Percentiles rank a stretch among this genome's conserved stretches.
Conservation (phyloP, 2,113 vertebrate genomes). For the Zeus faber region DNA sequence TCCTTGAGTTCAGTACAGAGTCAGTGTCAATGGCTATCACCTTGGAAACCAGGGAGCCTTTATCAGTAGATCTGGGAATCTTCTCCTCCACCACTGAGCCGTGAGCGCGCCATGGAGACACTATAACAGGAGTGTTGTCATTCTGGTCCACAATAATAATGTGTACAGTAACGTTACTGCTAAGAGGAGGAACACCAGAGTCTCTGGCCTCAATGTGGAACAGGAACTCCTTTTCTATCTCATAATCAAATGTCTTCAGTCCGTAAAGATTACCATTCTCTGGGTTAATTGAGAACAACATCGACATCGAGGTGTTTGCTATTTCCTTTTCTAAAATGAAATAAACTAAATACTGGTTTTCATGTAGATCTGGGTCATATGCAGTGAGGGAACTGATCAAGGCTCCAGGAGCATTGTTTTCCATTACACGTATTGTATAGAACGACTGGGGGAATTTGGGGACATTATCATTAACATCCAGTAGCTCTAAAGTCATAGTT, state of each 20-base stretch:
- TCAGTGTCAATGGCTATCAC: constrained; percentile 70
- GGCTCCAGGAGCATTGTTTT: constrained; percentile 38
- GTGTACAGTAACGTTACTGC: constrained; percentile 70
- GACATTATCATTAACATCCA: constrained; percentile 43
- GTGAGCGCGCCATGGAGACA: constrained; percentile 70
- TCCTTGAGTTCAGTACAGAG: constrained; percentile 69
- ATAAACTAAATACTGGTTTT: constrained; percentile 53
- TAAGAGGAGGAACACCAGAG: constrained; percentile 69
- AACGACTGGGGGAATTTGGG: constrained; percentile 32
- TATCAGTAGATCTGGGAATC: constrained; percentile 61
- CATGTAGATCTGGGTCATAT: constrained; percentile 46
- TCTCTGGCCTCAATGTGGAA: constrained; percentile 77
- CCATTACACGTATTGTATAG: constrained; percentile 36
- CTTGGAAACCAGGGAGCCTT: constrained; percentile 73
- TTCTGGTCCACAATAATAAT: constrained; percentile 80
- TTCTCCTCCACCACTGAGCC: constrained; percentile 67
- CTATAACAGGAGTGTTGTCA: constrained; percentile 70
- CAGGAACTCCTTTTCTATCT: constrained; percentile 78
- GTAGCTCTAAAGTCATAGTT: constrained; percentile 43
- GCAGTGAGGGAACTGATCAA: constrained; percentile 38
- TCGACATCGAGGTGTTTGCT: constrained; percentile 48
- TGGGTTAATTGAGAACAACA: constrained; percentile 59
- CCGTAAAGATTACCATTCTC: constrained; percentile 63
- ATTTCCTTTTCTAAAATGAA: constrained; percentile 50
- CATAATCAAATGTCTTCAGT: constrained; percentile 60